Conservation (phyloP, 1,140 invertebrate species). For the Solen grandis region DNA sequence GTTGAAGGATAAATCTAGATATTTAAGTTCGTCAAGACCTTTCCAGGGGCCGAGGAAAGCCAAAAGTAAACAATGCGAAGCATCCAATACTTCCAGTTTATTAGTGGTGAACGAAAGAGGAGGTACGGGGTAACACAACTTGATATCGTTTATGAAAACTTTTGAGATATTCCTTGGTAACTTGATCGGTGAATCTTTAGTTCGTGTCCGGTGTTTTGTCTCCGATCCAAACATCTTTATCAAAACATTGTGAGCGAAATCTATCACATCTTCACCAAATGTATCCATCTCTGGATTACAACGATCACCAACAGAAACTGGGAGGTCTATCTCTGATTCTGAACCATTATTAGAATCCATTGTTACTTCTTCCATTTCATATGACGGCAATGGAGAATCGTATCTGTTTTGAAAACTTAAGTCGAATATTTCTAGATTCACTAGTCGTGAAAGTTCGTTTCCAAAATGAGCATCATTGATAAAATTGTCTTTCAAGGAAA, state of each 20-base stretch:
- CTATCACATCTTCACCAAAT: too few species aligned
- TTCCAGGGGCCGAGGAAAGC: conserved; percentile 2
- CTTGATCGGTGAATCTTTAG: neutral
- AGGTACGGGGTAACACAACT: conserved; percentile 12
- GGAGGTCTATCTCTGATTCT: neutral
- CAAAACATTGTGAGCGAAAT: too few species aligned
- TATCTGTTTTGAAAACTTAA: conserved; percentile 10
- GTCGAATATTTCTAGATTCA: neutral
- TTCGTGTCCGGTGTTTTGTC: too few species aligned
- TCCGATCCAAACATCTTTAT: too few species aligned
- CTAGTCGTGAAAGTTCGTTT: neutral
- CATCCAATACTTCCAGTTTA: conserved; percentile 8
- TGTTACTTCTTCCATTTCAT: too few species aligned
- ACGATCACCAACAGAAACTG: neutral
- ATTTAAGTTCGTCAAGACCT: neutral
- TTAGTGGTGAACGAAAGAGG: neutral
- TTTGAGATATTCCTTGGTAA: conserved; percentile 6
- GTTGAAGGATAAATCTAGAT: conserved; percentile 2
- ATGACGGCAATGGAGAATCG: too few species aligned
- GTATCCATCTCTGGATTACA: neutral
- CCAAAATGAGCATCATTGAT: neutral
- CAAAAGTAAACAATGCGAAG: neutral
- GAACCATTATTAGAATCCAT: neutral
- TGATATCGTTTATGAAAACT: conserved; percentile 26
- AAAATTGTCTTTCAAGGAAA: conserved; percentile 11